A percentile compares a stretch with the other conserved stretches of the same genome.
Evolutionary conservation across 2,888 invertebrate species (phyloP).

Genomic region (Metellina segmentata): DNA sequence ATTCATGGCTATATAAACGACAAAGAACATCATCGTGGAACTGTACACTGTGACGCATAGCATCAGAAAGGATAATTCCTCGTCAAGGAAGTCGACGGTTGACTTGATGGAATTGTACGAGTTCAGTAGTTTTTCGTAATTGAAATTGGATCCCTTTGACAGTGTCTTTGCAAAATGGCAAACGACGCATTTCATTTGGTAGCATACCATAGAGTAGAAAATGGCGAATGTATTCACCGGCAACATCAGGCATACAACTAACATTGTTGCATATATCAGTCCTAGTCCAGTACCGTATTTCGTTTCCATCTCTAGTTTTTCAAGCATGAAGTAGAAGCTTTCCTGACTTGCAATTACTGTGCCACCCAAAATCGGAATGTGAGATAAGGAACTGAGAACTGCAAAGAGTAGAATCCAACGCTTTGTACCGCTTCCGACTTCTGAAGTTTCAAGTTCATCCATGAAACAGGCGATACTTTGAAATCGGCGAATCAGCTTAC

Average conservation of each 20-base stretch:
- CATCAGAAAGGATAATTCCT: conserved; percentile 2
- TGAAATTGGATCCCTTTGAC: neutral
- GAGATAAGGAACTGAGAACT: neutral
- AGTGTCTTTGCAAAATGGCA: neutral
- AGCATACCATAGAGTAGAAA: neutral
- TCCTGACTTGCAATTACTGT: neutral
- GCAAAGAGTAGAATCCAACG: neutral
- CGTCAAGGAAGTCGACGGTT: neutral
- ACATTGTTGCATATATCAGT: neutral
- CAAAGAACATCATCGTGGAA: neutral
- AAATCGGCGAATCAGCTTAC: neutral
- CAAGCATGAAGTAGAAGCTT: neutral
- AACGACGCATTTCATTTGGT: neutral
- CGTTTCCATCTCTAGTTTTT: neutral
- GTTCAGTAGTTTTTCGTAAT: neutral
- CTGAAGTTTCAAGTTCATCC: neutral
- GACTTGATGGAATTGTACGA: conserved; percentile 11
- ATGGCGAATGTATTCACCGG: conserved; percentile 7
- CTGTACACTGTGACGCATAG: neutral
- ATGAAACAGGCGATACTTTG: neutral
- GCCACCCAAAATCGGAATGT: neutral
- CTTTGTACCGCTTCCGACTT: neutral
- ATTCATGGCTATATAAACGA: neutral
- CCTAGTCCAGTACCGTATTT: neutral
- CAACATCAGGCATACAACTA: neutral